phyloP scores from a whole-genome alignment of 2,797 vertebrate genomes.

The Xenops minutus region DNA sequence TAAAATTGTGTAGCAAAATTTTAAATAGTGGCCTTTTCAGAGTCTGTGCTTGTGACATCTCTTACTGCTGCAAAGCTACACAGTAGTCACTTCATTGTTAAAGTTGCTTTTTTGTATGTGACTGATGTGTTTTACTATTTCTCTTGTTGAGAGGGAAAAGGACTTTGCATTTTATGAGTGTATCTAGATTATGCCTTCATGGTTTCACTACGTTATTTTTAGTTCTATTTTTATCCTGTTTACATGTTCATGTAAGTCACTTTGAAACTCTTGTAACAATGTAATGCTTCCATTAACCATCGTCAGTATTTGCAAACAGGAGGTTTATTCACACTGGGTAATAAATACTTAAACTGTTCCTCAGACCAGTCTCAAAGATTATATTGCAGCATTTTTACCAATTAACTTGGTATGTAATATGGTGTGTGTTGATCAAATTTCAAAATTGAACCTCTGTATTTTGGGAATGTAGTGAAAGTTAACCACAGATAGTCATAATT shows the following conservation, averaged over 20 bases:
- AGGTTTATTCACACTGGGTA: not conserved
- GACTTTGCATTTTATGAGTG: not conserved
- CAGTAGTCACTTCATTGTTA: not conserved
- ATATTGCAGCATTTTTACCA: constrained; percentile 30
- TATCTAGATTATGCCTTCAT: constrained; percentile 38
- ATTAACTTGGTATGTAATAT: constrained; percentile 31
- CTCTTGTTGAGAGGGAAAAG: constrained; percentile 13
- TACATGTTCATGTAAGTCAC: constrained; percentile 29
- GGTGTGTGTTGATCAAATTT: constrained; percentile 61
- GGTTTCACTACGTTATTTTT: constrained; percentile 22
- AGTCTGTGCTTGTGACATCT: not conserved
- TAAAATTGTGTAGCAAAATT: not conserved
- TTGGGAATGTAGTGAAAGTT: constrained; percentile 39
- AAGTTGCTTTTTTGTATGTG: constrained; percentile 50
- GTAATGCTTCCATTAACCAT: not conserved
- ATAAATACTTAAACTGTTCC: constrained; percentile 12
- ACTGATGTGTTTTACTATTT: constrained; percentile 40
- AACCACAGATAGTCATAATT: constrained; percentile 31
- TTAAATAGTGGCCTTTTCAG: not conserved
- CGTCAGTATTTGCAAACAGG: not conserved
- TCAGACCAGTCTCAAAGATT: constrained; percentile 23
- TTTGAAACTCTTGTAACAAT: constrained; percentile 39
- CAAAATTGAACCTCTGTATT: constrained; percentile 41
- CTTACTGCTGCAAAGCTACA: constrained; percentile 45
- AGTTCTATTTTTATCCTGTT: constrained; percentile 48